phyloP scores from a whole-genome alignment of 2,113 vertebrate species.

The Nanorana parkeri region DNA sequence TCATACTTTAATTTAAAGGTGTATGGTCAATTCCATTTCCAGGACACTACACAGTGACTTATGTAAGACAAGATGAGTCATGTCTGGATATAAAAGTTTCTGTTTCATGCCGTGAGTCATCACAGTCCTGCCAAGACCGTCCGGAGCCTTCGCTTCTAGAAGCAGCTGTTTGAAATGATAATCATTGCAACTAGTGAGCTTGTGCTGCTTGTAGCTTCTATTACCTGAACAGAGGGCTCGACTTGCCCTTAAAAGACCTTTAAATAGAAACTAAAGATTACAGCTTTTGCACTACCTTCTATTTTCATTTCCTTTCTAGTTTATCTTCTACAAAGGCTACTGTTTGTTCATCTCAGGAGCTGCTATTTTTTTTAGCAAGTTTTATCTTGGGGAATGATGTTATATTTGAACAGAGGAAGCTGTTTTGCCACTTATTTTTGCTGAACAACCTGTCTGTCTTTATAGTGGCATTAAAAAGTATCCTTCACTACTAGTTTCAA shows the following conservation, averaged over 20 bases:
- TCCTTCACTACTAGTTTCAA: no score
- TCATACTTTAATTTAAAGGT: no score
- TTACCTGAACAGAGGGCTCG: not conserved
- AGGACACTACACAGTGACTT: no score
- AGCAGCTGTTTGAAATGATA: constrained; percentile 58
- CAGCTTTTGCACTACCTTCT: constrained; percentile 28
- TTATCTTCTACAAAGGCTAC: not conserved
- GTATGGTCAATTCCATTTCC: no score
- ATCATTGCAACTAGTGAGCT: not conserved
- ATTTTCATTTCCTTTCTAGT: constrained; percentile 31
- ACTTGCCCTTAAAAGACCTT: constrained; percentile 49
- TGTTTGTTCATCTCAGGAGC: constrained; percentile 4
- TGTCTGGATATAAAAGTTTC: constrained; percentile 51
- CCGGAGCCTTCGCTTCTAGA: constrained; percentile 6
- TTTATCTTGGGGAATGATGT: no score
- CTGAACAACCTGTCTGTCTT: no score
- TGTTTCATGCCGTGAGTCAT: constrained; percentile 72
- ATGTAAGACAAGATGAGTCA: constrained; percentile 60
- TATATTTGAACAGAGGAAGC: no score
- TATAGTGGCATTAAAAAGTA: no score
- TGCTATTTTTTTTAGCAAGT: not conserved
- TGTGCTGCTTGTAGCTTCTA: constrained; percentile 39
- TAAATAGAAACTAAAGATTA: constrained; percentile 42
- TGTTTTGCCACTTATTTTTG: no score
- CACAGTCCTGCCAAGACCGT: constrained; percentile 52